These are phyloP conservation scores for Drymodes brunneopygia DNA, from an alignment of 2,113 vertebrate species.

Conservation along the genomic window DNA sequence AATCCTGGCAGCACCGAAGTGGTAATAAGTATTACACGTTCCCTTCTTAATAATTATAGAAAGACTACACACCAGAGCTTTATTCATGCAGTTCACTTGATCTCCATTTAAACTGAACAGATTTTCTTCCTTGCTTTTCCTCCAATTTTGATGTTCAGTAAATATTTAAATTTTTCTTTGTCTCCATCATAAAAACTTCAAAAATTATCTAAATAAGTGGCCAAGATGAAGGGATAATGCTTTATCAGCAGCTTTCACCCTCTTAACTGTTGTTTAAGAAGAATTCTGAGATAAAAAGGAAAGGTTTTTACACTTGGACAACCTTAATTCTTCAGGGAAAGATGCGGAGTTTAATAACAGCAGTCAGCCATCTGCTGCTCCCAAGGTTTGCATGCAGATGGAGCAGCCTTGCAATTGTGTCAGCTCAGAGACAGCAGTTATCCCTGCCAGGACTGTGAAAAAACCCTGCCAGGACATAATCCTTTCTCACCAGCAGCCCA, in stretches of 20 bases:
- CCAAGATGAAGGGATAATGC: background rate
- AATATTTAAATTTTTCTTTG: background rate
- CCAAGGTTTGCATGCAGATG: background rate
- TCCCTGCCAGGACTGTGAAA: background rate
- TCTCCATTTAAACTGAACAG: background rate
- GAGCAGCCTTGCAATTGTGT: background rate
- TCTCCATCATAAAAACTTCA: background rate
- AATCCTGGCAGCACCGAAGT: background rate
- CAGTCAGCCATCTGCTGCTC: slow-evolving; percentile 37
- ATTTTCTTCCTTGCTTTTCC: background rate
- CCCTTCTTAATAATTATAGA: background rate
- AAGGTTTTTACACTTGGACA: slow-evolving; percentile 31
- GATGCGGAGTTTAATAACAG: slow-evolving; percentile 18
- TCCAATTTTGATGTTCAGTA: background rate
- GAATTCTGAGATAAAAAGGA: slow-evolving; percentile 17
- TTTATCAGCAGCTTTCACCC: background rate
- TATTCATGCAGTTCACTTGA: background rate
- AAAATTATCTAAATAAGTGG: background rate
- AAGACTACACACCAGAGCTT: background rate
- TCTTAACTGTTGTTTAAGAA: background rate
- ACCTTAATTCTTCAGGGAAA: slow-evolving; percentile 45
- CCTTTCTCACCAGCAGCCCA: background rate
- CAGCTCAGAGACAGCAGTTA: background rate
- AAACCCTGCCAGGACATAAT: background rate
- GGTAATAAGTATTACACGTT: background rate